These are phyloP conservation scores for Drosophila pallidifrons DNA, from an alignment of 1,140 invertebrate species.

Conservation along the genomic window DNA sequence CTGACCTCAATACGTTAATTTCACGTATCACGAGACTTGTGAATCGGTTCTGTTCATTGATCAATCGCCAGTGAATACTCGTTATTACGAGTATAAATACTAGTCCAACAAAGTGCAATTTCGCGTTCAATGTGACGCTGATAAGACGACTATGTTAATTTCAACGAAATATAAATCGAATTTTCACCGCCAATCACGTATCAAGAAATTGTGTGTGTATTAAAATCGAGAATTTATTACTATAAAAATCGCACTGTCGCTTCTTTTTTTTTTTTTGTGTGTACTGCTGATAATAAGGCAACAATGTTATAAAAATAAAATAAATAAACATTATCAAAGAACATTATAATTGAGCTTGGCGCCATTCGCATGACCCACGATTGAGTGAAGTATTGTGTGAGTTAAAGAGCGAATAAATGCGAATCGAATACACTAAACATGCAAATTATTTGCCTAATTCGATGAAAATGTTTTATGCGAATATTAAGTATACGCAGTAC, in stretches of 20 bases:
- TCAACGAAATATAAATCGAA: background rate
- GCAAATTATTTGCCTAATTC: too few relatives aligned
- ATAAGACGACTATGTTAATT: conserved; percentile 71
- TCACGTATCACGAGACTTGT: conserved; percentile 34
- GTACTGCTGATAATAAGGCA: conserved; percentile 24
- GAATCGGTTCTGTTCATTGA: conserved; percentile 1
- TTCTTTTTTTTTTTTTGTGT: background rate
- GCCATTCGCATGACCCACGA: conserved; percentile 49
- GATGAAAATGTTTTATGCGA: too few relatives aligned
- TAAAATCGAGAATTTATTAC: conserved; percentile 4
- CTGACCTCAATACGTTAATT: conserved; percentile 17
- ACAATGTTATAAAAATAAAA: conserved; percentile 47
- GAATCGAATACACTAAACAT: background rate
- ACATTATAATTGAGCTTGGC: conserved; percentile 42
- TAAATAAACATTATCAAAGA: conserved; percentile 53
- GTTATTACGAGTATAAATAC: background rate
- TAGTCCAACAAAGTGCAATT: conserved; percentile 9
- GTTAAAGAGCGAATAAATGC: background rate
- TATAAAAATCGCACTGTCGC: conserved; percentile 1
- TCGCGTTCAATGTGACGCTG: conserved; percentile 40
- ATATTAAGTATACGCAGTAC: too few relatives aligned
- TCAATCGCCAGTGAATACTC: background rate
- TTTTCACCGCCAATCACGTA: background rate
- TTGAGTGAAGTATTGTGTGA: conserved; percentile 20
- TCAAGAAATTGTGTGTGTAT: background rate